Evolutionary conservation across 2,797 vertebrate species (phyloP).

Genomic region (Coilia nasus): DNA sequence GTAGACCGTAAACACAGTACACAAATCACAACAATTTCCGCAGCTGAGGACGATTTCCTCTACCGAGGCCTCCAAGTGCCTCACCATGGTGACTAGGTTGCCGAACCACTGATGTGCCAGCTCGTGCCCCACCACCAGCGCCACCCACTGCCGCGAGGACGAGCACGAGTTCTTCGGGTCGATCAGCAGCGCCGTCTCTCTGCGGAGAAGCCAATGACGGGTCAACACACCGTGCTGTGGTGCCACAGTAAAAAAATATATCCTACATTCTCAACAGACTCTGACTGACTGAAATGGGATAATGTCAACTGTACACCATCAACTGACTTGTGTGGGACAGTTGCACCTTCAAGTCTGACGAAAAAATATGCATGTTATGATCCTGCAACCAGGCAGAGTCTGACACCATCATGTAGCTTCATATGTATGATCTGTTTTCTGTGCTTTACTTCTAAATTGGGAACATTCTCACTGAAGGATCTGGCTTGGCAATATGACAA

Average conservation of each 20-base stretch:
- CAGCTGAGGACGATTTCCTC: too few species aligned
- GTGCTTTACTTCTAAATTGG: too few species aligned
- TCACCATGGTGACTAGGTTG: slow-evolving; percentile 99
- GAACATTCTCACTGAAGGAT: not conserved
- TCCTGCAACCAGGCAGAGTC: too few species aligned
- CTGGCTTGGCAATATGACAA: too few species aligned
- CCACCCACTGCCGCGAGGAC: slow-evolving; percentile 98
- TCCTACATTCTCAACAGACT: not conserved
- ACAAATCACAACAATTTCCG: too few species aligned
- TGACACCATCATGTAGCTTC: too few species aligned
- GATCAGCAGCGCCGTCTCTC: slow-evolving; percentile 97
- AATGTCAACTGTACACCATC: not conserved
- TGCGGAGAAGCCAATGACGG: slow-evolving; percentile 58
- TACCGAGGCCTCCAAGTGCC: not conserved
- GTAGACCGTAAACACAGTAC: too few species aligned
- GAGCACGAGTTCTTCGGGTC: slow-evolving; percentile 97
- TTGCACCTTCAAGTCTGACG: too few species aligned
- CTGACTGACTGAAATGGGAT: not conserved
- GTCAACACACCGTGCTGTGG: not conserved
- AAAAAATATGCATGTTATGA: too few species aligned
- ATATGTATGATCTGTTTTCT: too few species aligned
- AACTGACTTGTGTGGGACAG: not conserved
- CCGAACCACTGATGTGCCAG: slow-evolving; percentile 99
- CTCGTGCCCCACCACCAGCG: slow-evolving; percentile 96
- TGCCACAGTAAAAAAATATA: not conserved